Percentiles rank a stretch among this genome's conserved stretches.
These are phyloP conservation scores for Lamprotornis superbus DNA, from an alignment of 2,113 vertebrate species.

Conservation along the genomic window DNA sequence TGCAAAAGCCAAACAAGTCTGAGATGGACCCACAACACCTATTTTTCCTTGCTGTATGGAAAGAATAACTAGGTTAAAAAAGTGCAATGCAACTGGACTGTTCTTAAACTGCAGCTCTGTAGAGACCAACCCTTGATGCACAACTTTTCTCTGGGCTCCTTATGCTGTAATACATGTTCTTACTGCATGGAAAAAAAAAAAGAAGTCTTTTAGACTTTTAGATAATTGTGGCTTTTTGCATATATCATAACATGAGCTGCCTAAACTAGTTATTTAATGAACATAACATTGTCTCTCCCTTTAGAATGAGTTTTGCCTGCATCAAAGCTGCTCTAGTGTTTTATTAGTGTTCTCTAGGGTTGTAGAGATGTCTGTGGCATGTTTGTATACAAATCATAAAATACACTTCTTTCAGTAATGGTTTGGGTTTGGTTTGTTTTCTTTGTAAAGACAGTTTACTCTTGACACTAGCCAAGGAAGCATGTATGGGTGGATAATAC, in stretches of 20 bases:
- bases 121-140: conserved; percentile 14
- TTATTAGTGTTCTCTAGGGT: conserved; percentile 44
- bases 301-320: conserved; percentile 34
- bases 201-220: neutral
- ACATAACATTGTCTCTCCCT: neutral
- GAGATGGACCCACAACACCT: conserved; percentile 3
- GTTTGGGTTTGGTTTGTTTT: neutral
- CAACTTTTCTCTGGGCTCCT: neutral
- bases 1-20: conserved; percentile 45
- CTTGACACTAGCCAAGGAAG: conserved; percentile 27
- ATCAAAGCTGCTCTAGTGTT: conserved; percentile 45
- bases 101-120: conserved; percentile 22
- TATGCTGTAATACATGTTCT: neutral
- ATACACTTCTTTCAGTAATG: conserved; percentile 26
- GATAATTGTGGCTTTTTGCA: conserved; percentile 14
- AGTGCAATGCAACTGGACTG: neutral
- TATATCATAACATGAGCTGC: conserved; percentile 26
- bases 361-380: conserved; percentile 55
- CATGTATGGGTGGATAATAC: conserved; percentile 15
- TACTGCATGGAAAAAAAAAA: conserved; percentile 18
- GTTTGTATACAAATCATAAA: conserved; percentile 51
- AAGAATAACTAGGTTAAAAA: neutral
- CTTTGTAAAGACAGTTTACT: neutral
- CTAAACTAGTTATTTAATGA: conserved; percentile 27
- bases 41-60: conserved; percentile 39